Base-by-base conservation (phyloP, 2,888 invertebrate species). In the Cheilosia variabilis region DNA sequence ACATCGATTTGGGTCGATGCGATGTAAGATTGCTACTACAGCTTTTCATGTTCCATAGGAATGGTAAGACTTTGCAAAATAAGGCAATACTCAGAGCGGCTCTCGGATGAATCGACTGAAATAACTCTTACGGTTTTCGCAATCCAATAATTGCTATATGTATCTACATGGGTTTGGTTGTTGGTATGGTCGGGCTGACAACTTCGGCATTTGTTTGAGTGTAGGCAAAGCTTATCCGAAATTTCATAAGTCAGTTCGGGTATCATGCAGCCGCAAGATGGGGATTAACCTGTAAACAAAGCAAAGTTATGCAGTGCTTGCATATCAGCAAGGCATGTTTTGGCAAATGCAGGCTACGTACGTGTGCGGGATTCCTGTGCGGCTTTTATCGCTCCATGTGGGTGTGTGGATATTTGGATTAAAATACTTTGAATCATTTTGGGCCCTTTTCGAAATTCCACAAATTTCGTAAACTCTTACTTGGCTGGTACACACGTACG, bases 211-310 rank as follows among this genome's bases (percentile, higher is more conserved):
- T 63, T 60, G 55, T 37, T 24, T 45, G 57, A 53, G 66, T 45
- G 57, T 57, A 52, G 63, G 50, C 31, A 50, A 68, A 72, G 76
- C 77, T 73, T 68, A 72, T 78, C 41, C 47, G 34, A 75, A 66
- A 75, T 84, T 75, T 84, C 65, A 75, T 57, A 83, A 83, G 84
- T 69, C 65, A 47, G 58, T n/a, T 27, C 47, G 41, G 73, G 69
- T 79, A 79, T 60, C 58, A 19, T 62, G 43, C 66, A 79, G 27
- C n/a, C 62, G 52, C 62, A 79, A 68, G 73, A 62, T 68, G 55
- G 10, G 47, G 24, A 60, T 22, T 63, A 43, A 58, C 58, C 65
- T 31, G 57, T 71, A 79, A 69, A 65, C 52, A 71, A 47, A 17
- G 47, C 37, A 69, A 73, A 79, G 79, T 65, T 69, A 75, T 84